A percentile compares a stretch with the other conserved stretches of the same genome.
Evolutionary conservation across 2,113 vertebrate species (phyloP).

Genomic region (Vidua chalybeata): DNA sequence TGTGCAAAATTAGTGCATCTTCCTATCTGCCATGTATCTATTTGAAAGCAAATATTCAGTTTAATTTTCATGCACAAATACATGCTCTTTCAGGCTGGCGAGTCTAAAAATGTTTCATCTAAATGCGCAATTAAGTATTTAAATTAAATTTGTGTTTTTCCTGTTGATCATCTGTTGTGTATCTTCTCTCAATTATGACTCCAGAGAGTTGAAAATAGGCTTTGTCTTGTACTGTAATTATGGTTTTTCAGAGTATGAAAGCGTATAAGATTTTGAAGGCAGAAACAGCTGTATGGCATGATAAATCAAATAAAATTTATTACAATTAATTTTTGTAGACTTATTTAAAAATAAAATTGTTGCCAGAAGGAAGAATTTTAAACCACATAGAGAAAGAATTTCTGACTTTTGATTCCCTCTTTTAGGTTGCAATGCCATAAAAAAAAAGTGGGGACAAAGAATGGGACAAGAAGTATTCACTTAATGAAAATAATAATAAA

Average conservation of each 20-base stretch:
- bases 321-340: neutral
- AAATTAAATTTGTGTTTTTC: neutral
- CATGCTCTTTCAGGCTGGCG: neutral
- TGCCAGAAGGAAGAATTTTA: neutral
- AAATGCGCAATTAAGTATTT: neutral
- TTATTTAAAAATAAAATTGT: neutral
- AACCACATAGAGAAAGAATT: neutral
- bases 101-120: neutral
- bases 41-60: neutral
- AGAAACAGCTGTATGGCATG: neutral
- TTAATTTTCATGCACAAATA: neutral
- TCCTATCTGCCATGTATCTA: neutral
- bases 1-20: neutral
- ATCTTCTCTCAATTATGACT: neutral
- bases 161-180: neutral
- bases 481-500: neutral
- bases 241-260: neutral
- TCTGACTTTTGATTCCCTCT: neutral
- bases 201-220: neutral
- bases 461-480: neutral
- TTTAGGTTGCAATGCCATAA: neutral
- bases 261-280: neutral
- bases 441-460: rapidly evolving
- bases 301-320: neutral
- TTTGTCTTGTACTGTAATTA: neutral